These are phyloP conservation scores for Pteruthius melanotis DNA, from an alignment of 2,113 vertebrate species.

Conservation along the genomic window DNA sequence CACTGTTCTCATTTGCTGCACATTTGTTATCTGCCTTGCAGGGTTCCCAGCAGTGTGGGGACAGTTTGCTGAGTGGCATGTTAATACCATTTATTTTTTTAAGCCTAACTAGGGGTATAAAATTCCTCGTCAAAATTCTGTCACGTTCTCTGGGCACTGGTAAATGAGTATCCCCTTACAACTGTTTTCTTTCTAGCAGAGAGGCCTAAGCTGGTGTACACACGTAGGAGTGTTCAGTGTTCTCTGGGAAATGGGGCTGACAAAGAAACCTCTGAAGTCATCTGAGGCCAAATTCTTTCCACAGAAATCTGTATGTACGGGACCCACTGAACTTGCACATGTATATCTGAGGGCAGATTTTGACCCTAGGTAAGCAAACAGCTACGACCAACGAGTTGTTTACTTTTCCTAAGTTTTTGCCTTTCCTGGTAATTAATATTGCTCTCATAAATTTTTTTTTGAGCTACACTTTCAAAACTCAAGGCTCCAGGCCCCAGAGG, in stretches of 20 bases:
- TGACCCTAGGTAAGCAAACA: conserved; percentile 68
- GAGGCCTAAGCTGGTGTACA: not conserved
- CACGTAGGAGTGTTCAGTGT: not conserved
- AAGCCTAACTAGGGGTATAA: conserved; percentile 63
- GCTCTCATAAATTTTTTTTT: conserved; percentile 76
- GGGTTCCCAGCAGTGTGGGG: conserved; percentile 9
- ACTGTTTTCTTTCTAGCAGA: conserved; percentile 25
- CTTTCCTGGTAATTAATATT: conserved; percentile 72
- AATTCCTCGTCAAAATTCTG: conserved; percentile 59
- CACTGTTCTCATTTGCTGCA: not conserved
- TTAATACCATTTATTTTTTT: conserved; percentile 57
- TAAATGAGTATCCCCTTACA: conserved; percentile 48
- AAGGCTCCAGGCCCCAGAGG: conserved; percentile 67
- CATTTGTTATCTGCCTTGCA: conserved; percentile 47
- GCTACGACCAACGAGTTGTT: conserved; percentile 57
- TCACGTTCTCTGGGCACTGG: conserved; percentile 38
- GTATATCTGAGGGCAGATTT: conserved; percentile 62
- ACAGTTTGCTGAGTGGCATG: conserved; percentile 46
- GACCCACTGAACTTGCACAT: conserved; percentile 37
- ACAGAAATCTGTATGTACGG: conserved; percentile 30
- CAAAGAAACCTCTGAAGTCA: conserved; percentile 63
- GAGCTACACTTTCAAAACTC: conserved; percentile 72
- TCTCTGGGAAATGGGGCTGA: conserved; percentile 49
- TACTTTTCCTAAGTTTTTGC: conserved; percentile 72
- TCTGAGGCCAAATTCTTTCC: conserved; percentile 65